Conservation (phyloP, 2,888 invertebrate genomes). For the Ametastegia equiseti region DNA sequence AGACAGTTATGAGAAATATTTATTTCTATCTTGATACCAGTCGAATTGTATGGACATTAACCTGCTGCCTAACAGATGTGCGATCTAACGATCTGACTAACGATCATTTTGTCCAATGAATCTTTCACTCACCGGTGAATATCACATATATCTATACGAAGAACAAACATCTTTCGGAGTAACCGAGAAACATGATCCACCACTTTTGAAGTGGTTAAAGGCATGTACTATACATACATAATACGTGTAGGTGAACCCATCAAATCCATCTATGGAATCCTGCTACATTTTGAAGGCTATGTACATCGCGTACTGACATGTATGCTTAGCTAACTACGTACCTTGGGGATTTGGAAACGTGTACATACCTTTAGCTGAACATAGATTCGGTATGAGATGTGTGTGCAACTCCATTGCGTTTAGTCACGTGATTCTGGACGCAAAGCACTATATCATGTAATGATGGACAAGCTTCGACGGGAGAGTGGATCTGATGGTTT, state of each 20-base stretch:
- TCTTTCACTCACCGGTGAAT: not conserved
- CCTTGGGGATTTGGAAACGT: not conserved
- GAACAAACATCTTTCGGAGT: slow-evolving; percentile 1
- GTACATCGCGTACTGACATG: not conserved
- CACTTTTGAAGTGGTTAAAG: not conserved
- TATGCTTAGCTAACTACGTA: not conserved
- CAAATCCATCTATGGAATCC: slow-evolving; percentile 5
- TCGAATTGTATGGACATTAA: not conserved
- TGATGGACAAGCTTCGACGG: slow-evolving; percentile 43
- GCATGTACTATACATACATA: not conserved
- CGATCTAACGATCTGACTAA: not conserved
- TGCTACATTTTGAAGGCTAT: slow-evolving; percentile 6
- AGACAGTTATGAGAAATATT: not conserved
- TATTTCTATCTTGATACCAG: not conserved
- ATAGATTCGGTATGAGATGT: not conserved
- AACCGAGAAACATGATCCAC: not conserved
- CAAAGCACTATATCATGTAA: slow-evolving; percentile 42
- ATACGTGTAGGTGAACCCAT: too few relatives aligned
- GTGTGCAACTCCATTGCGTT: slow-evolving; percentile 27
- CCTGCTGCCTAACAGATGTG: not conserved
- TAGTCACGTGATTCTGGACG: slow-evolving; percentile 24
- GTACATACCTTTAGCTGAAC: not conserved
- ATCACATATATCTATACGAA: not conserved
- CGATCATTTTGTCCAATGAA: not conserved
- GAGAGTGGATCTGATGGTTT: slow-evolving; percentile 35